phyloP scores from a whole-genome alignment of 37 sponge, comb jelly and placozoan species.

The Petrosia ficiformis region DNA sequence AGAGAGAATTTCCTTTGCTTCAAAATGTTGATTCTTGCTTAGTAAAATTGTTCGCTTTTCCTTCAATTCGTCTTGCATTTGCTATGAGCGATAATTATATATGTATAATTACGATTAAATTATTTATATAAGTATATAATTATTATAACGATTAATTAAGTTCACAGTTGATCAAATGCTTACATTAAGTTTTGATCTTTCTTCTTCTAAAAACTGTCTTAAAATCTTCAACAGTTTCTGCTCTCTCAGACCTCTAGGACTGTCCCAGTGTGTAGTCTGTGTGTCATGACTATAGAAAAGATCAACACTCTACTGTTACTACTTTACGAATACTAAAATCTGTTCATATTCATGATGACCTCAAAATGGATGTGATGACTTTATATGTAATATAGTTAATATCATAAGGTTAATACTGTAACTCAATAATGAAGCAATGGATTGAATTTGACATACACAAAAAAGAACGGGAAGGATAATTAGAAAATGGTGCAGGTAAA shows the following conservation, averaged over 20 bases:
- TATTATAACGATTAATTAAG: too few species aligned
- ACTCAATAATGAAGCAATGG: too few species aligned
- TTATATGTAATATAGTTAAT: too few species aligned
- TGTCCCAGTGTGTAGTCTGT: slow-evolving; percentile 78
- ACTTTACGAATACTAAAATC: too few species aligned
- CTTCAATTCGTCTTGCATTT: slow-evolving; percentile 23
- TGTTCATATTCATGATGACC: too few species aligned
- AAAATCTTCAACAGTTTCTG: slow-evolving; percentile 38
- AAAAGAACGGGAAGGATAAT: too few species aligned
- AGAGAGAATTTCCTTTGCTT: neutral
- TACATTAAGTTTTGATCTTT: slow-evolving; percentile 44
- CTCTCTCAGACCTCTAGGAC: slow-evolving; percentile 61
- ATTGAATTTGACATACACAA: too few species aligned
- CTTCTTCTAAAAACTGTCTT: slow-evolving; percentile 9
- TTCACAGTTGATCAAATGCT: slow-evolving; percentile 3
- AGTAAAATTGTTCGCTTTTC: slow-evolving; percentile 42
- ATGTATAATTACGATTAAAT: neutral
- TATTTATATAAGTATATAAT: neutral
- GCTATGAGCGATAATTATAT: slow-evolving; percentile 11
- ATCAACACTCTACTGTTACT: too few species aligned
- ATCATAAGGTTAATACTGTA: too few species aligned
- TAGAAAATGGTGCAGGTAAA: too few species aligned
- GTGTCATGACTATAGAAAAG: slow-evolving; percentile 66
- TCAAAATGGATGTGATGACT: too few species aligned
- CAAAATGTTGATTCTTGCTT: slow-evolving; percentile 34